These are phyloP conservation scores for Eilema sororculum DNA, from an alignment of 2,888 invertebrate species.

Conservation along the genomic window DNA sequence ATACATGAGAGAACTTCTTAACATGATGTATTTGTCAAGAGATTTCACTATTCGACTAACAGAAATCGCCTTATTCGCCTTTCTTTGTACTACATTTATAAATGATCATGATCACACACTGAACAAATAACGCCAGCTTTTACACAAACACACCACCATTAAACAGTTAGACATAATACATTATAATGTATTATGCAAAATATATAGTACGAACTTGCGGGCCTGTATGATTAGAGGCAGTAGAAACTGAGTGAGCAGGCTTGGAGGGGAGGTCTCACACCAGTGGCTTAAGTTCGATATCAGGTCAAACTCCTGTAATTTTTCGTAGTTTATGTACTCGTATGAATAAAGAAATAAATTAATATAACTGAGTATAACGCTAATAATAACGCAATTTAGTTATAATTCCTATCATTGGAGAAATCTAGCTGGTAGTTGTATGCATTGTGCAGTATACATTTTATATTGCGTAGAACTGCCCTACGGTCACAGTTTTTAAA, in stretches of 20 bases:
- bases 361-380: neutral
- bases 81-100: conserved; percentile 2
- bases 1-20: neutral
- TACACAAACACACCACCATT: neutral
- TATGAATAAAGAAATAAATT: neutral
- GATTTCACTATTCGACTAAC: conserved; percentile 17
- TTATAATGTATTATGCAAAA: neutral
- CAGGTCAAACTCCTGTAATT: neutral
- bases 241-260: neutral
- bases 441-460: neutral
- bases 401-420: neutral
- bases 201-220: neutral
- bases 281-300: neutral
- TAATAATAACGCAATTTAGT: neutral
- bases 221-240: neutral
- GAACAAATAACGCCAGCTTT: neutral
- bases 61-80: neutral
- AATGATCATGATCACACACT: conserved; percentile 1
- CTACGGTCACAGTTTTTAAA: conserved; percentile 18
- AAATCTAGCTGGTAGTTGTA: neutral
- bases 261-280: neutral
- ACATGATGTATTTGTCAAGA: neutral
- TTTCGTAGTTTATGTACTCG: neutral
- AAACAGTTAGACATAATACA: neutral
- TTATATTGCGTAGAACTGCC: neutral